Evolutionary conservation across 1,140 invertebrate species (phyloP), one percentile per base, ranked within the genome.

Genomic region (Drosophila mauritiana): DNA sequence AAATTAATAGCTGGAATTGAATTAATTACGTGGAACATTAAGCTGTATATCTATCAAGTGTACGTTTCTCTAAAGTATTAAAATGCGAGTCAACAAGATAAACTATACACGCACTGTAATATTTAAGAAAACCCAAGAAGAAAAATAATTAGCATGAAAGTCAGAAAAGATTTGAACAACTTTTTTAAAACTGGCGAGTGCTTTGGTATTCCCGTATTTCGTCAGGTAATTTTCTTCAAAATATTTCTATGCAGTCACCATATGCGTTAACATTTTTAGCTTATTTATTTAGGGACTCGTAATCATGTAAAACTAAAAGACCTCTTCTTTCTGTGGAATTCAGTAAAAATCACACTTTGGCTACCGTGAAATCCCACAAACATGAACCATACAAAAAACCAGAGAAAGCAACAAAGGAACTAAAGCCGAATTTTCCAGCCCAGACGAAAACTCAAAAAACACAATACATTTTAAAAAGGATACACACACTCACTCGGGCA

Each of bases 361-460:
- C 63, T 39, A 31, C 43, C 64, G 43, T 70, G n/a, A 69, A 70
- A 70, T 27, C 36, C 51, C 42, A 49, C 64, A 70, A 70, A 57
- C 43, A 70, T 42, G 51, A 40, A 12, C 25, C 12, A 31, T 10
- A 10, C 10, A 36, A 27, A 63, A 64, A 64, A 49, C 0, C 37
- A n/a, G 34, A n/a, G 20, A 40, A 40, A 34, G 36, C n/a, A 42
- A 69, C 51, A 69, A 49, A 55, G 49, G 27, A 70, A 42, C n/a
- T 22, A 70, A 70, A 70, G 15, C 51, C 4, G 68, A 48, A 15
- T 53, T 65, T 40, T 65, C 36, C 64, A 56, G 45, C 25, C 31
- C 65, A 40, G 68, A 49, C 36, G 64, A 49, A 70, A 70, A 70
- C 36, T 57, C 51, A 49, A 70, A 67, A 69, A 70, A 57, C 67